Percentiles rank a stretch among this genome's conserved stretches.
phyloP scores from a whole-genome alignment of 2,797 vertebrate species.

The Cyprinodon diabolis region DNA sequence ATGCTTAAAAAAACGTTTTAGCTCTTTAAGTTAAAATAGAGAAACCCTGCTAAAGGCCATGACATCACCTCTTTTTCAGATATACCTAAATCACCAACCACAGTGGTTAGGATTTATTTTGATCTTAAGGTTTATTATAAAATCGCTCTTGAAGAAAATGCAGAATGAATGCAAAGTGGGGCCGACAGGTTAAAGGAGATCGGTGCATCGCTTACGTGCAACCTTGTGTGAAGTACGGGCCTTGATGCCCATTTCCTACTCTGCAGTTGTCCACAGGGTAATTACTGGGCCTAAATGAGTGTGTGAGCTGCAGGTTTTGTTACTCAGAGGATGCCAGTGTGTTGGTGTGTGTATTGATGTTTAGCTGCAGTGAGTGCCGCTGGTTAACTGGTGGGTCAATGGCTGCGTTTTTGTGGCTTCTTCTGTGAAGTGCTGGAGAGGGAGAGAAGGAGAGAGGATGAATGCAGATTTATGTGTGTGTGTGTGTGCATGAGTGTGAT shows the following conservation, averaged over 20 bases:
- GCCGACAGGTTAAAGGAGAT: neutral
- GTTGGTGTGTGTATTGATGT: conserved; percentile 46
- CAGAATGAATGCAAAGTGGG: neutral
- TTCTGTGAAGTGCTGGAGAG: conserved; percentile 50
- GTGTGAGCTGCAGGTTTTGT: neutral
- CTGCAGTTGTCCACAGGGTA: conserved; percentile 26
- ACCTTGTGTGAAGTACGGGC: conserved; percentile 28
- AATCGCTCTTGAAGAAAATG: too few relatives aligned
- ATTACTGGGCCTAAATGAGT: conserved; percentile 26
- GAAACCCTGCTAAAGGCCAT: neutral
- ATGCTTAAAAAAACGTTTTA: neutral
- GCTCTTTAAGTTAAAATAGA: neutral
- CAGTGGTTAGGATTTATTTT: neutral
- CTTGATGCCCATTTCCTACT: conserved; percentile 62
- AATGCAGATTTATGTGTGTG: conserved; percentile 46
- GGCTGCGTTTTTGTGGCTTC: conserved; percentile 57
- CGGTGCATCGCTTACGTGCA: conserved; percentile 36
- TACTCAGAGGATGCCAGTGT: conserved; percentile 25
- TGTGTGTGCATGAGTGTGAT: conserved; percentile 50
- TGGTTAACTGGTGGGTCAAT: conserved; percentile 59
- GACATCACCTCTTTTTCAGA: neutral
- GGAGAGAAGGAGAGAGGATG: conserved; percentile 32
- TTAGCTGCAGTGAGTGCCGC: conserved; percentile 52
- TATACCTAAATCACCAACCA: neutral
- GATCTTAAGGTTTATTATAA: neutral